These are phyloP conservation scores for Myiagra hebetior DNA, from an alignment of 2,113 vertebrate genomes.

Conservation along the genomic window DNA sequence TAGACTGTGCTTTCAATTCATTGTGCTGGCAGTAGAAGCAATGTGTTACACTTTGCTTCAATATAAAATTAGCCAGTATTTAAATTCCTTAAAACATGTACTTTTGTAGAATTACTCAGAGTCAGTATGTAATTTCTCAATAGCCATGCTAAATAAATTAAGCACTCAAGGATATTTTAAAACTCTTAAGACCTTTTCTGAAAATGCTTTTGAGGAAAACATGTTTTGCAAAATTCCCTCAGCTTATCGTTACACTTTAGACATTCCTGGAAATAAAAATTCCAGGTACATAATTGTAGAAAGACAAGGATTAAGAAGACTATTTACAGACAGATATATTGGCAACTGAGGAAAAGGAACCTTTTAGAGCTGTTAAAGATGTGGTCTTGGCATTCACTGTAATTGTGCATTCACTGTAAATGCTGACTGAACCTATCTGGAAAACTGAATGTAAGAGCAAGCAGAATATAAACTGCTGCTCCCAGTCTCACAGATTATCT, in stretches of 20 bases:
- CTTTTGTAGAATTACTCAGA: not conserved
- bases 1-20: not conserved
- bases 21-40: not conserved
- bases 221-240: not conserved
- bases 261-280: not conserved
- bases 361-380: not conserved
- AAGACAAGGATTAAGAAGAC: not conserved
- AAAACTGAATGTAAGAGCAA: not conserved
- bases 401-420: not conserved
- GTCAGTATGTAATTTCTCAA: not conserved
- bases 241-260: not conserved
- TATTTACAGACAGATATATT: not conserved
- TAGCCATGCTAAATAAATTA: not conserved
- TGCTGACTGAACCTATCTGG: not conserved
- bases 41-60: not conserved
- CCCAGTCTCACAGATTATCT: not conserved
- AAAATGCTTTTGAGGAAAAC: not conserved
- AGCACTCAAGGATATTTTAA: not conserved
- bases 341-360: not conserved
- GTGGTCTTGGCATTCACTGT: not conserved
- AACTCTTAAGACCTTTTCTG: not conserved
- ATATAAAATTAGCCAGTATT: not conserved
- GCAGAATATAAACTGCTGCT: not conserved
- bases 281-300: not conserved
- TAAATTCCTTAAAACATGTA: not conserved